Base-by-base conservation (phyloP, 2,113 vertebrate genomes). In the Acrocephalus kingi region DNA sequence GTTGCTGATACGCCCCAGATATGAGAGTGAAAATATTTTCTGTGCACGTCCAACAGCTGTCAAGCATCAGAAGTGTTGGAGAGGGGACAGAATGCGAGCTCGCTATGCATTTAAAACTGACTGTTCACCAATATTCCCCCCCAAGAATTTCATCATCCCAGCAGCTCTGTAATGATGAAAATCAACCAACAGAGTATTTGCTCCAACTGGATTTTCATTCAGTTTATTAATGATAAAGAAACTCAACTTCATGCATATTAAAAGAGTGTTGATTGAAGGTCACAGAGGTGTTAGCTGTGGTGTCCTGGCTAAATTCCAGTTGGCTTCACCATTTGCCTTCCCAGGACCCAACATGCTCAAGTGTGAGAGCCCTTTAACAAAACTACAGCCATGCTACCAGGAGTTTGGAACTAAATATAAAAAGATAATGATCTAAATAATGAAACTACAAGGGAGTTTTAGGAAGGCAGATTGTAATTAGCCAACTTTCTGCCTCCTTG, bases 221-320 rank as follows among this genome's bases (percentile, higher is more conserved):
- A 30, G 35, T 86, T 88, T 93, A 71, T 94, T 94, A 95, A 87
- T 84, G 90, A 89, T 89, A 80, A 93, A 86, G 69, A 85, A 89
- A 55, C 39, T 7, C 77, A 78, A 90, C 87, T 95, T 92, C 93
- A 95, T 93, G 87, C 94, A 90, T 97, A 95, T 96, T 96, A 96
- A 97, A 91, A n/a, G 31, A 35, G 45, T 87, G 91, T 87, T 97
- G 94, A 97, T 92, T 94, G 96, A 96, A 97, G 95, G 94, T 97
- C 93, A 93, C 94, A 97, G 96, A 97, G 87, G 93, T 96, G 97
- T 91, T 94, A 96, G 80, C 96, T 90, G 88, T 96, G 90, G 92
- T 97, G 94, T 97, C 96, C 96, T 97, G 97, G 97, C 95, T 95
- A 95, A 94, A 91, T 96, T 97, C 96, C 96, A 97, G 87, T 93